Conservation (phyloP, 2,113 vertebrate genomes). For the Amazona vittata region DNA sequence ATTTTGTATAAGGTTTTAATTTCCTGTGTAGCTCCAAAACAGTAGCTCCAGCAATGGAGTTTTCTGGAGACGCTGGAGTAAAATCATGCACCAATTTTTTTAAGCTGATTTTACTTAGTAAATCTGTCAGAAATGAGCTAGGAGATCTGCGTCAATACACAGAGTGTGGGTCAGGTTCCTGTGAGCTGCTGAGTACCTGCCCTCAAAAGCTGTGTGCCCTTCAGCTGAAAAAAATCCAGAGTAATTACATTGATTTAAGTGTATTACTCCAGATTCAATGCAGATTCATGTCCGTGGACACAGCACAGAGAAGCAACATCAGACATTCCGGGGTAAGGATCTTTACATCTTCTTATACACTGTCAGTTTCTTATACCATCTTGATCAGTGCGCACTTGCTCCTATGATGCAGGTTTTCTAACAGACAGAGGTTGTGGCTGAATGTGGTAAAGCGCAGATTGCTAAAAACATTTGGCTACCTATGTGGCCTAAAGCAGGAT, state of each 20-base stretch:
- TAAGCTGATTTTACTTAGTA: constrained; percentile 21
- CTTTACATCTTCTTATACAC: fast-evolving
- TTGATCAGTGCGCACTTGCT: not conserved
- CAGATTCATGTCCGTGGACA: not conserved
- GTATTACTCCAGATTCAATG: not conserved
- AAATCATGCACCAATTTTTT: not conserved
- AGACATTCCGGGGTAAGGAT: not conserved
- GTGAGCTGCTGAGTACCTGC: not conserved
- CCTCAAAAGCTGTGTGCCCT: not conserved
- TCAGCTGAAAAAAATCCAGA: constrained; percentile 9
- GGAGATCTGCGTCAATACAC: not conserved
- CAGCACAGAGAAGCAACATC: not conserved
- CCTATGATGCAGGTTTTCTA: not conserved
- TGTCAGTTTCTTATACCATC: not conserved
- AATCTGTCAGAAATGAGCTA: constrained; percentile 7
- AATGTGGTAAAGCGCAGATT: not conserved
- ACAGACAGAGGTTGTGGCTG: not conserved
- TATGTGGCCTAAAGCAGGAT: not conserved
- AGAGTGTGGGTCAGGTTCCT: not conserved
- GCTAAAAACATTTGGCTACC: not conserved
- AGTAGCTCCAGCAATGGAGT: not conserved
- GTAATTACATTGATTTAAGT: not conserved
- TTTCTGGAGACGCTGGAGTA: constrained; percentile 7
- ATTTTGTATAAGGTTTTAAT: not conserved
- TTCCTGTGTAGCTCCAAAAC: not conserved